A percentile compares a stretch with the other conserved stretches of the same genome.
Conservation (phyloP, 2,113 vertebrate genomes). For the Prunella fulvescens region DNA sequence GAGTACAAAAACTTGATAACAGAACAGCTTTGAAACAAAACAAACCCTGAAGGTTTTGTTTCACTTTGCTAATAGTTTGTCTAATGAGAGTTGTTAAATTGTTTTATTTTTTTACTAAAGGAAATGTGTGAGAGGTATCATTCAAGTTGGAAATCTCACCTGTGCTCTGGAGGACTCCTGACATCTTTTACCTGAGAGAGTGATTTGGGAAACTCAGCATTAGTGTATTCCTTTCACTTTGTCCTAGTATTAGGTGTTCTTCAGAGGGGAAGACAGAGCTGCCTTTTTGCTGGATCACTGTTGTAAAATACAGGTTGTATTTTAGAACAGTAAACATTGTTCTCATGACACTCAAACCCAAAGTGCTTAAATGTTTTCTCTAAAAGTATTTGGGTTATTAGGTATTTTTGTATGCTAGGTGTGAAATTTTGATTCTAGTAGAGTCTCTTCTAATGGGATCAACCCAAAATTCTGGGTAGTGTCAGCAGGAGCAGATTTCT, state of each 20-base stretch:
- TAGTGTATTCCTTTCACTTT: neutral
- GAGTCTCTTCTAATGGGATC: neutral
- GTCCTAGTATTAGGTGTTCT: neutral
- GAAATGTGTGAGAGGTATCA: too few relatives aligned
- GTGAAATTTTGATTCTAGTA: neutral
- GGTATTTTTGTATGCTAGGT: neutral
- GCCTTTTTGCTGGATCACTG: neutral
- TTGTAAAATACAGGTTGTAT: neutral
- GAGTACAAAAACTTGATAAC: neutral
- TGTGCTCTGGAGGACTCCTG: neutral
- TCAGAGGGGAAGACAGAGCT: neutral
- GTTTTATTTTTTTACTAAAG: neutral
- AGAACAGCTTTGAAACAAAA: neutral
- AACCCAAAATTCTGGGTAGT: neutral
- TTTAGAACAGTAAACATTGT: neutral
- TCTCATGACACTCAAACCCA: neutral
- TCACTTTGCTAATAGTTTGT: neutral
- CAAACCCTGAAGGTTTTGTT: neutral
- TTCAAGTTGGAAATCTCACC: neutral
- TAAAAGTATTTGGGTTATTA: neutral
- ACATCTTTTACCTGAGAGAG: neutral
- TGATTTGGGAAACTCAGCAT: neutral
- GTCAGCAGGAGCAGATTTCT: neutral
- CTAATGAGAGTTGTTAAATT: neutral
- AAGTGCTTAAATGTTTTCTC: neutral